Evolutionary conservation across 2,113 vertebrate genomes (phyloP).

Genomic region (Cyphotilapia sp.): DNA sequence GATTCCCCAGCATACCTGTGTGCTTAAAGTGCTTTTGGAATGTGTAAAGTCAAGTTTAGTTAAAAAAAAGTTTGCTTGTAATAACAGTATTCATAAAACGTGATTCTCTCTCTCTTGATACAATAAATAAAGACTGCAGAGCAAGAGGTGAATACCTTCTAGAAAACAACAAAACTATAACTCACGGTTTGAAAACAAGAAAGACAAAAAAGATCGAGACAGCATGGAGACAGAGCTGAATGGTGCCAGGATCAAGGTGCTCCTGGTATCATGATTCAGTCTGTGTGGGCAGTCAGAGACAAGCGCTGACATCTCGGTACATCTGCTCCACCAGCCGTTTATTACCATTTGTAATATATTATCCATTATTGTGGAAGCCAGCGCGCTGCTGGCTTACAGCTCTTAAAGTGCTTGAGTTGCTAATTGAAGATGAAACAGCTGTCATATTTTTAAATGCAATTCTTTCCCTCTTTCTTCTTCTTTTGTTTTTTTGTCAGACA

Average conservation of each 20-base stretch:
- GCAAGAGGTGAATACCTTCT: background rate
- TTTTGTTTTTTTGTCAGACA: background rate
- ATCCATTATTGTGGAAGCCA: background rate
- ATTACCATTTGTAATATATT: conserved; percentile 26
- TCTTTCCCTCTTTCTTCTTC: background rate
- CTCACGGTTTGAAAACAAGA: background rate
- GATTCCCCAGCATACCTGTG: background rate
- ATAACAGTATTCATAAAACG: background rate
- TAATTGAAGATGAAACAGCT: background rate
- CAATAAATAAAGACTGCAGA: background rate
- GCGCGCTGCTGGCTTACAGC: background rate
- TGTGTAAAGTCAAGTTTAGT: background rate
- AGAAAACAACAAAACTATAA: background rate
- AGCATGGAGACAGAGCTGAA: background rate
- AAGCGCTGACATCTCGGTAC: conserved; percentile 33
- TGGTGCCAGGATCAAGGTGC: conserved; percentile 38
- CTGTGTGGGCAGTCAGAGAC: conserved; percentile 37
- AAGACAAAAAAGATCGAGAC: background rate
- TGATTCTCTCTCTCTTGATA: background rate
- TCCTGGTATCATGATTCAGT: conserved; percentile 47
- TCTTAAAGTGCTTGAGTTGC: background rate
- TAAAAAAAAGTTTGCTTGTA: background rate
- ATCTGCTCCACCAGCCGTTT: conserved; percentile 42
- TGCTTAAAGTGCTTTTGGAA: background rate
- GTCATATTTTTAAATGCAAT: background rate